These are phyloP conservation scores for Paracentrotus lividus DNA, from an alignment of 53 echinoderm and acorn worm species.

Conservation along the genomic window DNA sequence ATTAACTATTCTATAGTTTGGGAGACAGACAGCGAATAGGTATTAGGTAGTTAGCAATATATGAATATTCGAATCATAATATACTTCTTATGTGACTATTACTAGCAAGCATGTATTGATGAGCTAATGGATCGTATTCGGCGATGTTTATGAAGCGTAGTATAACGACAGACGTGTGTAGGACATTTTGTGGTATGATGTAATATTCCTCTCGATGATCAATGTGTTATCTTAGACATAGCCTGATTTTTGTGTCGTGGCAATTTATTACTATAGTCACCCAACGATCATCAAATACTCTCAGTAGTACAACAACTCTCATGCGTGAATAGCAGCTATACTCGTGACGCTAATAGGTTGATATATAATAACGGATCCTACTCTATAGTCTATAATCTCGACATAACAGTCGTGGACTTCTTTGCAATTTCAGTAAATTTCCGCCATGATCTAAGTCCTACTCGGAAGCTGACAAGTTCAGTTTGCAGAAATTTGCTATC, in stretches of 20 bases:
- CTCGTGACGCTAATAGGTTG: constrained; percentile 14
- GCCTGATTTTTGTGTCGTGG: constrained; percentile 66
- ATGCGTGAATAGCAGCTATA: neutral
- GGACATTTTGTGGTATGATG: neutral
- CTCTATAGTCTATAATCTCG: constrained; percentile 26
- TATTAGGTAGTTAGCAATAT: too few relatives aligned
- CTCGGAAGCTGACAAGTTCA: constrained; percentile 96
- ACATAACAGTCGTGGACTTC: neutral
- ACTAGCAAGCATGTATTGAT: too few relatives aligned
- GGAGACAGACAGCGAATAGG: too few relatives aligned
- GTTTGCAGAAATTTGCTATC: constrained; percentile 92
- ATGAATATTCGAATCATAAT: too few relatives aligned
- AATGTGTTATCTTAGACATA: too few relatives aligned
- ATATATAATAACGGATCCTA: constrained; percentile 67
- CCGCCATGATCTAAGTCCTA: constrained; percentile 88
- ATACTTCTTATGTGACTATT: too few relatives aligned
- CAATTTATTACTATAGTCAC: constrained; percentile 69
- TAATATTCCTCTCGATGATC: too few relatives aligned
- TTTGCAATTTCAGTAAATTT: neutral
- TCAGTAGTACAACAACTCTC: constrained; percentile 69
- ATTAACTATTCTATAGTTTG: too few relatives aligned
- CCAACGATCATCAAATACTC: constrained; percentile 50
- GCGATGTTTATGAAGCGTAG: constrained; percentile 58
- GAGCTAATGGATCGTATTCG: too few relatives aligned
- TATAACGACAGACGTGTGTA: too few relatives aligned